A percentile compares a stretch with the other conserved stretches of the same genome.
These are phyloP conservation scores for Gracilinanus agilis DNA, from an alignment of 2,113 vertebrate species.

Conservation along the genomic window DNA sequence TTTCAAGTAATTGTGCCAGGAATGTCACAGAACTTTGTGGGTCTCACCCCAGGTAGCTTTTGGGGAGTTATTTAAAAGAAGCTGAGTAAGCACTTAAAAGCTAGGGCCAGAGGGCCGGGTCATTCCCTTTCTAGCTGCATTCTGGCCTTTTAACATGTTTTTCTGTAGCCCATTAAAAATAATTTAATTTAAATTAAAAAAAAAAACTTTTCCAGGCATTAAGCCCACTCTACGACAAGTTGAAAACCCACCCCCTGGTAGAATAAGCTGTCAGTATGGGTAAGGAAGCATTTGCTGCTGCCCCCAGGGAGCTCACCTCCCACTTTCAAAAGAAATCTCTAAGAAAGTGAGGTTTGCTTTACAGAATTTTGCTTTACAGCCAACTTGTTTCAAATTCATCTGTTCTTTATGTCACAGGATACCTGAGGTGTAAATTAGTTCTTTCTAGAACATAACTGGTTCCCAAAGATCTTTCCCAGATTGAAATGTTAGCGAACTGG, in stretches of 20 bases:
- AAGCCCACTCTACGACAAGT: neutral
- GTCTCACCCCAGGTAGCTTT: neutral
- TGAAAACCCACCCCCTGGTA: neutral
- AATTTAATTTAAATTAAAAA: neutral
- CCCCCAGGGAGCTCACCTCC: neutral
- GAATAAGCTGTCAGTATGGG: neutral
- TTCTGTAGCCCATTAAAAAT: neutral
- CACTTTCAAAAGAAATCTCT: slow-evolving; percentile 9
- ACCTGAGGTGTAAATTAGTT: slow-evolving; percentile 8
- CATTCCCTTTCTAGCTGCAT: neutral
- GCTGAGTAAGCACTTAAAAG: neutral
- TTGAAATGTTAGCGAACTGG: neutral
- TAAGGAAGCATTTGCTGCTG: neutral
- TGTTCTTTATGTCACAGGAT: slow-evolving; percentile 1
- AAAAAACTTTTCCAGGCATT: neutral
- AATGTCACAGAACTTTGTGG: neutral
- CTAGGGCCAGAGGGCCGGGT: neutral
- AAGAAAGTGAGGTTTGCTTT: neutral
- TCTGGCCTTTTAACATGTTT: neutral
- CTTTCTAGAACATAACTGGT: neutral
- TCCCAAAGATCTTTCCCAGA: neutral
- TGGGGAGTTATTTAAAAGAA: neutral
- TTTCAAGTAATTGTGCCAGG: neutral
- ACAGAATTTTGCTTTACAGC: neutral
- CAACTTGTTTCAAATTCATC: slow-evolving; percentile 1